Base-by-base conservation (phyloP, 2,113 vertebrate species). In the Erpornis zantholeuca region DNA sequence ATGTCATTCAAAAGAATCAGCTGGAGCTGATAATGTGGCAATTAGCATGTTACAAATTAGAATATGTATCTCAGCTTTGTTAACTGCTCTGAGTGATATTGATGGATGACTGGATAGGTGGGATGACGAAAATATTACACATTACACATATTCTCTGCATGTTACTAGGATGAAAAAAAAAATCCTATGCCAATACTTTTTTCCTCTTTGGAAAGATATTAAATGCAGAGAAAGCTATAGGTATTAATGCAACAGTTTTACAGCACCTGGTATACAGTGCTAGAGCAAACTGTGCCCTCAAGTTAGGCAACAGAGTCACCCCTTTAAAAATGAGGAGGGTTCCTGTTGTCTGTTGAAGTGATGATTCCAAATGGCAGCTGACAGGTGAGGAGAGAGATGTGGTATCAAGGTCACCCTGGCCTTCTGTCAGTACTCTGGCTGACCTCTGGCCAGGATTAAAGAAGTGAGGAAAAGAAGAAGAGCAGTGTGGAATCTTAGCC, bases 291-390 rank as follows among this genome's bases (percentile, higher is more conserved):
- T 12, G 1, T 49, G 24, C 22, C 49, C 13, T 63, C 25, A 15
- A 64, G 31, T 50, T 47, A 81, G 35, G 24, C 16, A 42, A 42
- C 7, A 28, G 25, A 35, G 27, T 28, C 27, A 60, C 47, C 56
- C 18, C 24, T 52, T 29, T 45, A 47, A 42, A 77, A 77, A 50
- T 0, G 0, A 63, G 33, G 20, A 64, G 6, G 4, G 18, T 15
- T 86, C 28, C 72, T 81, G 18, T 44, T 61, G 31, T 17, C 14
- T 75, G 15, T 50, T 53, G 61, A 75, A 82, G 29, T 6, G 38
- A 15, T 15, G 24, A 47, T 78, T 78, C 70, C 60, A 70, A 73
- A 64, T 7, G 27, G 15, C 60, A 82, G 21, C 16, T 45, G 53
- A 50, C 24, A 84, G 44, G 22, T 0, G 5, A 42, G 49, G 44